Evolutionary conservation across 2,797 vertebrate genomes (phyloP).

Genomic region (Setipinna tenuifilis): DNA sequence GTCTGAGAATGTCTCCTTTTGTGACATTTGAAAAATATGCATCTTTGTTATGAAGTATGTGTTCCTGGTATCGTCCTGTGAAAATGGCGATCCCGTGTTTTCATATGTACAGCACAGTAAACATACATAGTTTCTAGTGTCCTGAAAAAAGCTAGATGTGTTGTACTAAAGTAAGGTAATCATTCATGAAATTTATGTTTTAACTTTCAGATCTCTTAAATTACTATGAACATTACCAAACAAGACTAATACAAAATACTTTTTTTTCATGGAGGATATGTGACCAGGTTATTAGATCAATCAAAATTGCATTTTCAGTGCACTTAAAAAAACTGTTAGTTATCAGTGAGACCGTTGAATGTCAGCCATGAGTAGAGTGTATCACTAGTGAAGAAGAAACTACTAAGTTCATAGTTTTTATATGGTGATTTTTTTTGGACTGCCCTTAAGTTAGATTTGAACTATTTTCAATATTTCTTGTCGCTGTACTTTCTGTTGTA

Average conservation of each 20-base stretch:
- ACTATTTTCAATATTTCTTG: background rate
- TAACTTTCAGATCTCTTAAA: background rate
- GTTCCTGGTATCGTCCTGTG: background rate
- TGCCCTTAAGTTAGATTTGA: background rate
- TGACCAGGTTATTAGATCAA: background rate
- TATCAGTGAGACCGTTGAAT: background rate
- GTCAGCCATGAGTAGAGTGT: background rate
- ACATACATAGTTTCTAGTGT: background rate
- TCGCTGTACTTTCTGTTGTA: background rate
- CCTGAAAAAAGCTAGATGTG: background rate
- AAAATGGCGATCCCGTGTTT: background rate
- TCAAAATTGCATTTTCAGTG: background rate
- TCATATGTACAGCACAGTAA: background rate
- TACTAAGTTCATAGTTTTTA: background rate
- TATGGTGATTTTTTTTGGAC: background rate
- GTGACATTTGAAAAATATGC: background rate
- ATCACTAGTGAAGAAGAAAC: background rate
- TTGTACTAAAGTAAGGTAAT: constrained; percentile 2
- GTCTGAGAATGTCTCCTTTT: background rate
- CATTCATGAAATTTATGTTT: background rate
- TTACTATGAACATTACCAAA: background rate
- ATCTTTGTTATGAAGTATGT: background rate
- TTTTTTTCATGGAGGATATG: background rate
- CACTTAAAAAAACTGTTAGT: background rate
- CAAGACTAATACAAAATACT: background rate